Conservation (phyloP, 2,113 vertebrate genomes). For the Eclectus roratus region DNA sequence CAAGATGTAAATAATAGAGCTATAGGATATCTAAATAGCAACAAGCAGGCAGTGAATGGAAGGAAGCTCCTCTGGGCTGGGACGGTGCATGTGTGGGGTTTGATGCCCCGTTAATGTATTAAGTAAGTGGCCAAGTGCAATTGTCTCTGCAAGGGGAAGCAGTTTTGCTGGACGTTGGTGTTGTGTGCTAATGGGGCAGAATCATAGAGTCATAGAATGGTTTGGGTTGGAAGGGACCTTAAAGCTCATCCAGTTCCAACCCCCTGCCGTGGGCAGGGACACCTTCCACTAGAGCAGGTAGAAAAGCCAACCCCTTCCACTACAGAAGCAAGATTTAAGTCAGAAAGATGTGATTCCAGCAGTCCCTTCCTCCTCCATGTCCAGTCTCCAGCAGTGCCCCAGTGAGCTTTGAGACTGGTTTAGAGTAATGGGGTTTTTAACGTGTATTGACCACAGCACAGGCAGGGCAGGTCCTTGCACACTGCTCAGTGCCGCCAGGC, state of each 20-base stretch:
- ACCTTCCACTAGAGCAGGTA: background rate
- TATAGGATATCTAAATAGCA: background rate
- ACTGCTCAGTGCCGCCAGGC: background rate
- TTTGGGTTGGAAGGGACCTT: background rate
- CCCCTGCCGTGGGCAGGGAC: background rate
- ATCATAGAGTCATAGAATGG: background rate
- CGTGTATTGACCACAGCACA: background rate
- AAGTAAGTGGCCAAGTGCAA: constrained; percentile 46
- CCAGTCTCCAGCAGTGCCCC: background rate
- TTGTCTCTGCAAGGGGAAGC: background rate
- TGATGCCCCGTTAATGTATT: background rate
- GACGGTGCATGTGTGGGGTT: background rate
- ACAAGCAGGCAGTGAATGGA: background rate
- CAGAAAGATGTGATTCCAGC: background rate
- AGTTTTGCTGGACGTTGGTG: background rate
- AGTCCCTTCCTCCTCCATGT: background rate
- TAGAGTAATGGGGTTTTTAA: background rate
- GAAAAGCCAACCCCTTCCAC: background rate
- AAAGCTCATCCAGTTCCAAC: background rate
- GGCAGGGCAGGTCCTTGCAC: background rate
- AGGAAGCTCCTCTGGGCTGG: background rate
- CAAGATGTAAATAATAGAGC: constrained; percentile 23
- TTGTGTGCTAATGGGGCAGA: background rate
- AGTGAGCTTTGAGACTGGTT: background rate
- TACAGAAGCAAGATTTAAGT: background rate